These are phyloP conservation scores for Aphelocoma californica DNA, from an alignment of 2,797 vertebrate species.

Conservation along the genomic window DNA sequence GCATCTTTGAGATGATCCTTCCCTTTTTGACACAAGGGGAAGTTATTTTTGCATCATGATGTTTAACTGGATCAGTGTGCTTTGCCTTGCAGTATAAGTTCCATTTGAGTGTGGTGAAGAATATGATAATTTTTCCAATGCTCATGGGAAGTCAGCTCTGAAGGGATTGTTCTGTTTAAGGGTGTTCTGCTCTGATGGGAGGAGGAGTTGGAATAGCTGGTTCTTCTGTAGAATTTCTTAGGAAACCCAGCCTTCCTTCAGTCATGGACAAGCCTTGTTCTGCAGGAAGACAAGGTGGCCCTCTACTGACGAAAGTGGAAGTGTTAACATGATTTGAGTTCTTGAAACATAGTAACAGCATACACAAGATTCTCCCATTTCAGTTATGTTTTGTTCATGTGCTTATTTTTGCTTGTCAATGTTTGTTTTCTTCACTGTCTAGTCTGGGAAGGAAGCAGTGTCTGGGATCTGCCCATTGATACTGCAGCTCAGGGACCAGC, in stretches of 20 bases:
- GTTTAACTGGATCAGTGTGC: not conserved
- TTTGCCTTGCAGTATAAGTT: not conserved
- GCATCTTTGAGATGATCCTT: not conserved
- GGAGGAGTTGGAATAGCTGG: not conserved
- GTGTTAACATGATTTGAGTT: not conserved
- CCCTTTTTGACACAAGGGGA: not conserved
- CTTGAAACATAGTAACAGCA: not conserved
- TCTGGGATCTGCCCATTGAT: slow-evolving; percentile 98
- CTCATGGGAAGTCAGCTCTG: not conserved
- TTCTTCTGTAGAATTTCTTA: not conserved
- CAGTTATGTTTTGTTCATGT: not conserved
- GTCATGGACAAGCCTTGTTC: not conserved
- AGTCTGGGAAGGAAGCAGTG: slow-evolving; percentile 97
- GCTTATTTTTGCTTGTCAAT: slow-evolving; percentile 45
- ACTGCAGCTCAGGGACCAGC: slow-evolving; percentile 87
- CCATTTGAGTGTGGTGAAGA: not conserved
- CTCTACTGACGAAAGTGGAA: not conserved
- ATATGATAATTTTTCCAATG: not conserved
- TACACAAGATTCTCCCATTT: not conserved
- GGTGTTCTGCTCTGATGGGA: not conserved
- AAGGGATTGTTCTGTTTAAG: not conserved
- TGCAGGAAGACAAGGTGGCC: not conserved
- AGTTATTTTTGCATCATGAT: not conserved
- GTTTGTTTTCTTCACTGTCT: slow-evolving; percentile 54
- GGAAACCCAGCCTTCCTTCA: not conserved